These are phyloP conservation scores for Perizoma flavofasciatum DNA, from an alignment of 2,888 invertebrate species.

Conservation along the genomic window DNA sequence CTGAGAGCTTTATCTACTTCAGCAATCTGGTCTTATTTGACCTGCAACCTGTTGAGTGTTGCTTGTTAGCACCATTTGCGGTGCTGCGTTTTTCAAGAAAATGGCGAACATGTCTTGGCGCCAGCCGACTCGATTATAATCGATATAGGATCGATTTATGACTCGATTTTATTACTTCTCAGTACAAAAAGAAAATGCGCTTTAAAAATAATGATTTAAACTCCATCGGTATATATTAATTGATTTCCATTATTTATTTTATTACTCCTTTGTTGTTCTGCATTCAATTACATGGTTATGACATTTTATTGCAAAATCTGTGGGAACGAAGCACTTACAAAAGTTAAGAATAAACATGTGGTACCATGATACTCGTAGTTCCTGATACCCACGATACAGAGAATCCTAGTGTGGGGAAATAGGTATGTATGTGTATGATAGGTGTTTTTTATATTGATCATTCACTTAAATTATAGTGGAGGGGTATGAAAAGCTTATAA, in stretches of 20 bases:
- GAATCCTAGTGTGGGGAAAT: too few species aligned
- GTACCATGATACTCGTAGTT: too few species aligned
- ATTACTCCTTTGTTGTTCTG: slow-evolving; percentile 36
- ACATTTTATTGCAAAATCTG: slow-evolving; percentile 21
- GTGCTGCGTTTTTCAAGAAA: slow-evolving; percentile 59
- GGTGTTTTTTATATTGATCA: too few species aligned
- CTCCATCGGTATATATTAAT: slow-evolving; percentile 41
- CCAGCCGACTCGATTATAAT: slow-evolving; percentile 42
- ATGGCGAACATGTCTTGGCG: slow-evolving; percentile 59
- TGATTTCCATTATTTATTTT: slow-evolving; percentile 43
- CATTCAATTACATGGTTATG: slow-evolving; percentile 32
- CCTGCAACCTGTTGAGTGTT: slow-evolving; percentile 16
- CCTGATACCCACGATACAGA: too few species aligned
- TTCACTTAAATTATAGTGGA: slow-evolving; percentile 18
- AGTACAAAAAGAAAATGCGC: slow-evolving; percentile 41
- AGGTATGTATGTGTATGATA: too few species aligned
- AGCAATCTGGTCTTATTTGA: background rate
- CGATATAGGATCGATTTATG: slow-evolving; percentile 58
- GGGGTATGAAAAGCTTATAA: slow-evolving; percentile 46
- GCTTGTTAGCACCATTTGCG: slow-evolving; percentile 53
- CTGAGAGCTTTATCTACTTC: background rate
- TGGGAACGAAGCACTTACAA: slow-evolving; percentile 18
- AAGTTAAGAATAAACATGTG: slow-evolving; percentile 21
- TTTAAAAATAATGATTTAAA: slow-evolving; percentile 53
- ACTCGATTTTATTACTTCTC: slow-evolving; percentile 55